Evolutionary conservation across 2,888 invertebrate genomes (phyloP), one percentile per base, ranked within the genome.

Genomic region (Lordiphosa fenestrarum): DNA sequence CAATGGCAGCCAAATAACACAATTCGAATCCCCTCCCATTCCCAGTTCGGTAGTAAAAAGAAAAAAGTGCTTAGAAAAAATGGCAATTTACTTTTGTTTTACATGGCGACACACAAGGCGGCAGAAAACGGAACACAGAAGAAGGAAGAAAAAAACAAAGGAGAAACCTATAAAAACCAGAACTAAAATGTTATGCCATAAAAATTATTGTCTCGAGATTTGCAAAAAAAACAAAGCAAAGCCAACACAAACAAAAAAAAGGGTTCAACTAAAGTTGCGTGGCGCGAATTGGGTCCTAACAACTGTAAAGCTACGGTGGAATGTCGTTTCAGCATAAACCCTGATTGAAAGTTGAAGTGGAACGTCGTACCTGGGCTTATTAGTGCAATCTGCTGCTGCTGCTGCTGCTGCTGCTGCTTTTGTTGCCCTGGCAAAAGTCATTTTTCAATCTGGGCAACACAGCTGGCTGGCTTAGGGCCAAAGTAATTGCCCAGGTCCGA

Each of bases 181-280:
- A 82, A 64, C 69, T 82, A 71, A 67, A 77, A 77, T 78, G 71
- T 71, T 66, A 83, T 72, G 84, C 73, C 67, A 81, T 69, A 67
- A 73, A 83, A 78, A 83, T 78, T 76, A 84, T 83, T 83, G 78
- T 83, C 84, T 66, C 73, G 69, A 78, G 78, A 80, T 73, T 78
- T 78, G 73, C 5, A 6, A 47, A 9, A 60, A 30, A 46, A 3
- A 35, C 37, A 10, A 19, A 23, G 15, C 19, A 19, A 19, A 19
- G 4, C 19, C 2, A 19, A 19, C 19, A 19, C n/a, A n/a, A n/a
- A 3, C 7, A 59, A 51, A 61, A 40, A 46, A 62, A 61, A 61
- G 35, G 59, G 42, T 58, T 13, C 2, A 9, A 30, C 30, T 30
- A 7, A 30, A 30, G 30, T 30, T 30, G 30, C 30, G 10, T 30